phyloP scores from a whole-genome alignment of 2,797 vertebrate genomes.

The Scleropages formosus region DNA sequence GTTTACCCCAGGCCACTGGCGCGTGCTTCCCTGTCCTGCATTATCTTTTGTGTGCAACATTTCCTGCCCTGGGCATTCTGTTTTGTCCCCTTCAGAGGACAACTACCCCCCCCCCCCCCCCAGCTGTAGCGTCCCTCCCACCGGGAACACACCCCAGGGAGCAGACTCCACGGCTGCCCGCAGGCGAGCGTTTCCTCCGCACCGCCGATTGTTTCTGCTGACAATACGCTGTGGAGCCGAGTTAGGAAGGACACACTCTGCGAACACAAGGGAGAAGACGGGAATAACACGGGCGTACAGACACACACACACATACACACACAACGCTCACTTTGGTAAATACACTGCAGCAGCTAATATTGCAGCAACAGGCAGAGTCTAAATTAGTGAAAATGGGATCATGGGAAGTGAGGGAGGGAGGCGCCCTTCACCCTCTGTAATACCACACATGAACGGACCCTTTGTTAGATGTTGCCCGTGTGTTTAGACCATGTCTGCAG shows the following conservation, averaged over 20 bases:
- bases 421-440: too few species aligned
- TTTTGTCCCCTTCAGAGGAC: conserved; percentile 26
- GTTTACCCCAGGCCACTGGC: neutral
- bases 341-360: too few species aligned
- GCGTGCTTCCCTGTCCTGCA: conserved; percentile 59
- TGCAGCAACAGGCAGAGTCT: too few species aligned
- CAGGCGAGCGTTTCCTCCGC: neutral
- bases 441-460: too few species aligned
- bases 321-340: too few species aligned
- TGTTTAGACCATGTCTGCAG: too few species aligned
- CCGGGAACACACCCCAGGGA: too few species aligned
- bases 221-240: neutral
- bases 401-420: too few species aligned
- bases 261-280: neutral
- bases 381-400: too few species aligned
- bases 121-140: neutral
- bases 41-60: conserved; percentile 52
- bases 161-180: neutral
- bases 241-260: neutral
- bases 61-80: conserved; percentile 52
- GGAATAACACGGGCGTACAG: neutral
- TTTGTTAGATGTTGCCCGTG: too few species aligned
- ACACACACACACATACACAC: too few species aligned
- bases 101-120: neutral
- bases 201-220: neutral